phyloP scores from a whole-genome alignment of 2,797 vertebrate species.

The Orestias chungarensis region DNA sequence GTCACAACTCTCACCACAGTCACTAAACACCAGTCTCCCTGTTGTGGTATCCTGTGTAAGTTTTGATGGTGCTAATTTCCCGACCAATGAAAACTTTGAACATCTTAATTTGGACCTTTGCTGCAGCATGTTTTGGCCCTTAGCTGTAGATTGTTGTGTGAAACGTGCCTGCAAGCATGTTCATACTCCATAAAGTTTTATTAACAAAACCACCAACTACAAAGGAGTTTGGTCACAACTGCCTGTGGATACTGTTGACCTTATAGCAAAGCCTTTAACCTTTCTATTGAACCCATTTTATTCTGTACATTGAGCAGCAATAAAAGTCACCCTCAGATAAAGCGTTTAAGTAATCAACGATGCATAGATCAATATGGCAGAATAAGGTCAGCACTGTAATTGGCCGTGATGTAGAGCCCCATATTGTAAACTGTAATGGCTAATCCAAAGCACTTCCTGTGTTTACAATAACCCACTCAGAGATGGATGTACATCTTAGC shows the following conservation, averaged over 20 bases:
- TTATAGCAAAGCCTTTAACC: background rate
- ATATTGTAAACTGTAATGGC: background rate
- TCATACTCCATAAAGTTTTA: background rate
- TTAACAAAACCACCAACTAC: constrained; percentile 1
- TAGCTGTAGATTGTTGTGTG: background rate
- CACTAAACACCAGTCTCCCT: constrained; percentile 39
- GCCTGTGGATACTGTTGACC: constrained; percentile 6
- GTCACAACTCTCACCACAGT: constrained; percentile 55
- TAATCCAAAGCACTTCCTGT: background rate
- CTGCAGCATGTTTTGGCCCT: constrained; percentile 10
- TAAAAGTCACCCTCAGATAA: constrained; percentile 9
- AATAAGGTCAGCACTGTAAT: constrained; percentile 14
- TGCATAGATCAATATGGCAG: constrained; percentile 10
- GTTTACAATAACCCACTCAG: background rate
- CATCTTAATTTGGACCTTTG: constrained; percentile 32
- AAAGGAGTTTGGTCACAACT: constrained; percentile 5
- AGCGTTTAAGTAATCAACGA: background rate
- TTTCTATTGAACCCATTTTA: background rate
- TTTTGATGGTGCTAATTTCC: constrained; percentile 23
- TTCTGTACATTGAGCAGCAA: background rate
- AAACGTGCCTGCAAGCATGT: background rate
- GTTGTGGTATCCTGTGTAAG: constrained; percentile 14
- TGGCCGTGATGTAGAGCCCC: constrained; percentile 8
- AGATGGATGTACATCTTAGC: constrained; percentile 3
- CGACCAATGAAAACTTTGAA: constrained; percentile 20